Evolutionary conservation across 2,113 vertebrate species (phyloP), one percentile per base, ranked within the genome.

Genomic region (Cyphomyrus discorhynchus): DNA sequence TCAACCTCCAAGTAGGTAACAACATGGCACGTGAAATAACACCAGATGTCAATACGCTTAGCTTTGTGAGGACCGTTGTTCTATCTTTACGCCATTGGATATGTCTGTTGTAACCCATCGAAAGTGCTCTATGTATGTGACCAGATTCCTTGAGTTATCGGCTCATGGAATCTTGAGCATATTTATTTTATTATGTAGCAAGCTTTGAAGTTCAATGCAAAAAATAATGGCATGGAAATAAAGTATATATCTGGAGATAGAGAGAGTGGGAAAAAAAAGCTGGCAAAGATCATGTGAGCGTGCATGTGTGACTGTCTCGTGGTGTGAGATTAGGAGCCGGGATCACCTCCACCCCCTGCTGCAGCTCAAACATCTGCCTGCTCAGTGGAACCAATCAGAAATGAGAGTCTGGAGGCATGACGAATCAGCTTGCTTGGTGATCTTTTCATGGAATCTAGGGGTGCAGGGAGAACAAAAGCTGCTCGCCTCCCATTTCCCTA

Each of bases 371-470:
- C 95, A 96, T 96, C 96, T 96, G 96, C 95, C 93, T 27, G 92
- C 88, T 91, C 90, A 88, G 90, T 90, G 31, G 47, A 92, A 90
- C 96, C 95, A 96, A 96, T 96, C 95, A 94, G 90, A 95, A 91
- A 87, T 35, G 88, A 91, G 94, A 93, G 91, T 90, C 89, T 45
- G 87, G 91, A 93, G 94, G 94, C 94, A 91, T 93, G 95, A 96
- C 96, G 35, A 96, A 96, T 96, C 92, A 49, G 94, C 92, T 94
- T 93, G 94, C 94, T 95, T 90, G 92, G 91, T 94, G 94, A 95
- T 95, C 95, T 95, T 96, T 96, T 96, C 95, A 96, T 93, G 93
- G 93, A 94, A 94, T 95, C 94, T 94, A 92, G 93, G 92, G 95
- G 92, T 95, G 94, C 93, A 91, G 93, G 91, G 87, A 91, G 94